Base-by-base conservation (phyloP, 2,888 invertebrate genomes). In the Invenusta paracnida region DNA sequence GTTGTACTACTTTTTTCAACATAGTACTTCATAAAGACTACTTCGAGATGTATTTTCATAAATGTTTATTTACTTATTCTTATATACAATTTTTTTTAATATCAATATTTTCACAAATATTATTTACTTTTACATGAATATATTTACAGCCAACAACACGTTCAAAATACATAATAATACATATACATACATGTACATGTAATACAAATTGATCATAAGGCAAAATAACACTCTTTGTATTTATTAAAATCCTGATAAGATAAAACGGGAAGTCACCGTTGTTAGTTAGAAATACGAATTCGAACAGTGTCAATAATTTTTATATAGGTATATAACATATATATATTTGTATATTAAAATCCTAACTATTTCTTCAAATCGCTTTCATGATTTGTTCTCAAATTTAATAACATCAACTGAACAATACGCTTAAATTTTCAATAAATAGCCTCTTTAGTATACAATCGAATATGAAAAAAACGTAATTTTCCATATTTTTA, bases 31-130 rank as follows among this genome's bases (percentile, higher is more conserved):
- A 48, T 48, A 48, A 48, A 17, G 5, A 48, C 48, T 48, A 48
- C 5, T 48, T 48, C 5, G 48, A 48, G 48, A 48, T 17, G 48
- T 48, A 11, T 48, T 48, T 48, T 48, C 17, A 48, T 48, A 48
- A 48, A 48, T 48, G 48, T 48, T 79, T 79, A 2, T 29, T 79
- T 79, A 79, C 79, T n/a, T 79, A 25, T 29, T 27, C 79, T 79
- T 23, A 48, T 17, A 17, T 48, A 48, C 48, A 48, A 5, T 48
- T 48, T 48, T 48, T 48, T 48, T 17, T 11, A 48, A 48, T 48
- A 48, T 48, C 48, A 48, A 48, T 48, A 48, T 48, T 48, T 48
- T 79, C 79, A 79, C 79, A 2, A 79, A 25, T 11, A 25, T 79
- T 11, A 25, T 23, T 79, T 27, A 79, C 79, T 23, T 79, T 79